A percentile compares a stretch with the other conserved stretches of the same genome.
Conservation (phyloP, 2,888 invertebrate genomes). For the Drosophila kokeensis region DNA sequence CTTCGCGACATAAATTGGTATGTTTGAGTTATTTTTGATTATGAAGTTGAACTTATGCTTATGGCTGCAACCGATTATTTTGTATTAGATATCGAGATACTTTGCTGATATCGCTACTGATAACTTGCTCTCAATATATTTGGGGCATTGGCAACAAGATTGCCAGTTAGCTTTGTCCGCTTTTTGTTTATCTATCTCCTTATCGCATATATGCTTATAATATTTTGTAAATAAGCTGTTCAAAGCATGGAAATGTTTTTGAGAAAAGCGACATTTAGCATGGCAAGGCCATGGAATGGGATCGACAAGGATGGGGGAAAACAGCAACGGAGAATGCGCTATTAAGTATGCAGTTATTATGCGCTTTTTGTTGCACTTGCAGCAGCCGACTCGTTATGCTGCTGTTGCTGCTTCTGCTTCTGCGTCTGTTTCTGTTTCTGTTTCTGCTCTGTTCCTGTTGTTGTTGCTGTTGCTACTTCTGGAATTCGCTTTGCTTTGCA, state of each 20-base stretch:
- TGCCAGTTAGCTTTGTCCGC: neutral
- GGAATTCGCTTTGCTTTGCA: conserved; percentile 61
- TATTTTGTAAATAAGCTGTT: neutral
- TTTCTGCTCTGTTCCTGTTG: neutral
- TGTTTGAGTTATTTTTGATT: neutral
- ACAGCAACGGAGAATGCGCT: conserved; percentile 52
- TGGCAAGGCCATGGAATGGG: neutral
- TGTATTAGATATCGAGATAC: neutral
- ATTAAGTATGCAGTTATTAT: conserved; percentile 77
- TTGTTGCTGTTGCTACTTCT: conserved; percentile 5
- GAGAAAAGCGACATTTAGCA: conserved; percentile 44
- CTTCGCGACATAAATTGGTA: neutral
- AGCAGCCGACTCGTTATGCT: conserved; percentile 68
- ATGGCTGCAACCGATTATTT: neutral
- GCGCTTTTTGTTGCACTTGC: conserved; percentile 77
- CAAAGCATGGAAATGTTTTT: conserved; percentile 20
- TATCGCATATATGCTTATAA: neutral
- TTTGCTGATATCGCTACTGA: neutral
- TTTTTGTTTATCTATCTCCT: neutral
- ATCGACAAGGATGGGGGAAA: conserved; percentile 2
- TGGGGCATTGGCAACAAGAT: neutral
- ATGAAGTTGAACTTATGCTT: neutral
- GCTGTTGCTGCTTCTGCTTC: neutral
- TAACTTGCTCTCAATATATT: neutral
- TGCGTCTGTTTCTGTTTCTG: conserved; percentile 36